These are phyloP conservation scores for Pyrrhosoma nymphula DNA, from an alignment of 2,888 invertebrate species.

Conservation along the genomic window DNA sequence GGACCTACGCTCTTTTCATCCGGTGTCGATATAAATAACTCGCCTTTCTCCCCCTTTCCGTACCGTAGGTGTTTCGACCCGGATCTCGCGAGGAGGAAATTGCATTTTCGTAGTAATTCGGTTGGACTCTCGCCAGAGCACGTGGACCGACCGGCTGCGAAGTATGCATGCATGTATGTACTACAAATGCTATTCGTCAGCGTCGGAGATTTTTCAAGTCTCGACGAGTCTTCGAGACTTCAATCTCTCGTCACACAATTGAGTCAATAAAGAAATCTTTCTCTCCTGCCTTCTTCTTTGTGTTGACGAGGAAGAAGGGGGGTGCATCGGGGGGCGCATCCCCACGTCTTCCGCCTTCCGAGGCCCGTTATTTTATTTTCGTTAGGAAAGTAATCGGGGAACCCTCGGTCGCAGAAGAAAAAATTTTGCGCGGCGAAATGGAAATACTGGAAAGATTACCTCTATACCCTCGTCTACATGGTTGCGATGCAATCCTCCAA, in stretches of 20 bases:
- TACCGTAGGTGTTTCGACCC: slow-evolving; percentile 59
- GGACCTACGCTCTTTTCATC: slow-evolving; percentile 56
- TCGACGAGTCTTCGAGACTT: neutral
- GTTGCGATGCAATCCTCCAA: neutral
- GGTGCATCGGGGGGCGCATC: neutral
- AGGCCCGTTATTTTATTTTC: slow-evolving; percentile 17
- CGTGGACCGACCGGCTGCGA: slow-evolving; percentile 28
- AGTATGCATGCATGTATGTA: neutral
- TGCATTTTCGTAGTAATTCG: slow-evolving; percentile 62
- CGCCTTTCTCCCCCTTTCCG: neutral
- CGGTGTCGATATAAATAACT: slow-evolving; percentile 60
- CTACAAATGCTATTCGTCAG: slow-evolving; percentile 66
- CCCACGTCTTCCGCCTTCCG: neutral
- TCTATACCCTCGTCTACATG: neutral
- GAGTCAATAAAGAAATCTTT: slow-evolving; percentile 53
- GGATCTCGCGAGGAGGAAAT: slow-evolving; percentile 50
- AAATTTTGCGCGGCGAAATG: slow-evolving; percentile 17
- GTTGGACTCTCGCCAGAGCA: slow-evolving; percentile 50
- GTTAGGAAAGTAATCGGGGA: neutral
- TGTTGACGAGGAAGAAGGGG: too few relatives aligned
- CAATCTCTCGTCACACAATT: slow-evolving; percentile 42
- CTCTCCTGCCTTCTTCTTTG: neutral
- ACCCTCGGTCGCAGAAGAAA: neutral
- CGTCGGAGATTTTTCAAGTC: slow-evolving; percentile 55
- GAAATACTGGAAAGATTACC: slow-evolving; percentile 21